Evolutionary conservation across 2,797 vertebrate genomes (phyloP).

Genomic region (Pipistrellus pygmaeus): DNA sequence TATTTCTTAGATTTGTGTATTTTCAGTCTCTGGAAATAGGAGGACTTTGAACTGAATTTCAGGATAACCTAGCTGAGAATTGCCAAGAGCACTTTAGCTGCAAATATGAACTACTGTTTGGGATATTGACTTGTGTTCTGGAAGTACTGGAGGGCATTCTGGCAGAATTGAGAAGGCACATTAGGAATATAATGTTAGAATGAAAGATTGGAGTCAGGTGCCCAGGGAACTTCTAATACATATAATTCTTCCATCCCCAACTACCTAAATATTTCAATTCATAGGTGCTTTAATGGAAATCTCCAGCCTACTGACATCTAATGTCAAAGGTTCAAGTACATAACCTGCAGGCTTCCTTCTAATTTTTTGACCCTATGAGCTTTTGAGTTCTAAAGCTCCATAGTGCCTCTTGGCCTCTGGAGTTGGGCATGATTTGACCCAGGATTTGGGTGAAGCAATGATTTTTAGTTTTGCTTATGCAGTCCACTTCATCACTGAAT

Average conservation of each 20-base stretch:
- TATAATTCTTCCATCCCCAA: not conserved
- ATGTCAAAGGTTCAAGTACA: constrained; percentile 17
- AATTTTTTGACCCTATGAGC: not conserved
- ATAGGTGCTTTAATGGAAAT: not conserved
- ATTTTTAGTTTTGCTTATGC: constrained; percentile 23
- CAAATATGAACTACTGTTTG: not conserved
- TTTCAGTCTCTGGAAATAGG: not conserved
- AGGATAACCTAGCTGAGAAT: not conserved
- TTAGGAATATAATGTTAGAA: not conserved
- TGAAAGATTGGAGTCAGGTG: not conserved
- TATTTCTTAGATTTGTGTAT: not conserved
- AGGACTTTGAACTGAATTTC: constrained; percentile 36
- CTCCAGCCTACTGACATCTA: not conserved
- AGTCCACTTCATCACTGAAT: constrained; percentile 12
- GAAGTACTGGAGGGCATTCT: not conserved
- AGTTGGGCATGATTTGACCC: not conserved
- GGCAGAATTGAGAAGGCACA: not conserved
- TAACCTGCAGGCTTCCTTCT: not conserved
- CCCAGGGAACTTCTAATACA: not conserved
- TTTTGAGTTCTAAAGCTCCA: not conserved
- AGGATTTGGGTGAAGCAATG: constrained; percentile 9
- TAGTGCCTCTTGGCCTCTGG: not conserved
- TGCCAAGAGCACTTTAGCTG: not conserved
- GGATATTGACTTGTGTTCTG: not conserved
- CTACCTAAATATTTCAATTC: not conserved